These are phyloP conservation scores for Nannoperca obscura DNA, from an alignment of 2,797 vertebrate genomes.

Conservation along the genomic window DNA sequence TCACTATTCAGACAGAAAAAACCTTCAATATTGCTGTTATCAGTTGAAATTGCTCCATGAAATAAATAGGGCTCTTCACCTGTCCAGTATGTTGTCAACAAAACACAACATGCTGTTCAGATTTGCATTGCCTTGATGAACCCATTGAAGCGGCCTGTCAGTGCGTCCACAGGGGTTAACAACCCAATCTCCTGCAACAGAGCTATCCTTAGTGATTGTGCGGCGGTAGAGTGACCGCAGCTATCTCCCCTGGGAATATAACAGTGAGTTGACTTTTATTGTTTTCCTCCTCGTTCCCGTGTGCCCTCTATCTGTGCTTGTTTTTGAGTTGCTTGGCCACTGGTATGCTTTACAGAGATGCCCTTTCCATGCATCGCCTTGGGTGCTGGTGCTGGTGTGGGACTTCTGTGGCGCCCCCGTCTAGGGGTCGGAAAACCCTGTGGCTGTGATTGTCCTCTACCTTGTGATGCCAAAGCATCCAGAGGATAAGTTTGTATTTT, in stretches of 20 bases:
- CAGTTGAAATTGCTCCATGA: slow-evolving; percentile 32
- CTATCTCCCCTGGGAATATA: slow-evolving; percentile 67
- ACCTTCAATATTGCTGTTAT: slow-evolving; percentile 13
- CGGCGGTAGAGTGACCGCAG: slow-evolving; percentile 73
- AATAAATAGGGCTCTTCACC: slow-evolving; percentile 35
- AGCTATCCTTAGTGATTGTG: slow-evolving; percentile 68
- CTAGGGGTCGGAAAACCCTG: slow-evolving; percentile 57
- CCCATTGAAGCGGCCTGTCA: slow-evolving; percentile 44
- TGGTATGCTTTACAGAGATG: slow-evolving; percentile 67
- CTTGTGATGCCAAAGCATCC: slow-evolving; percentile 50
- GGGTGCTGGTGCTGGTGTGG: slow-evolving; percentile 51
- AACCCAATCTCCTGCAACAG: slow-evolving; percentile 64
- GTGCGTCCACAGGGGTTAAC: slow-evolving; percentile 67
- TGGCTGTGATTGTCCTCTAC: slow-evolving; percentile 67
- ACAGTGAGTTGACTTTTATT: slow-evolving; percentile 71
- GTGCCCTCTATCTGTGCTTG: slow-evolving; percentile 59
- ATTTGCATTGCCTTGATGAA: slow-evolving; percentile 62
- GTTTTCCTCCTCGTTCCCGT: slow-evolving; percentile 59
- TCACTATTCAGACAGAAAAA: slow-evolving; percentile 16
- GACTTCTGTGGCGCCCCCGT: slow-evolving; percentile 48
- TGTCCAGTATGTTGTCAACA: slow-evolving; percentile 17
- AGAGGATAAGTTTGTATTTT: slow-evolving; percentile 64
- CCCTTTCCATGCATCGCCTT: slow-evolving; percentile 64
- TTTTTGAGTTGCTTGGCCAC: slow-evolving; percentile 70
- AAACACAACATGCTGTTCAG: slow-evolving; percentile 43